Percentiles rank a stretch among this genome's conserved stretches.
These are phyloP conservation scores for Drosophila buzzatii DNA, from an alignment of 2,888 invertebrate genomes.

Conservation along the genomic window DNA sequence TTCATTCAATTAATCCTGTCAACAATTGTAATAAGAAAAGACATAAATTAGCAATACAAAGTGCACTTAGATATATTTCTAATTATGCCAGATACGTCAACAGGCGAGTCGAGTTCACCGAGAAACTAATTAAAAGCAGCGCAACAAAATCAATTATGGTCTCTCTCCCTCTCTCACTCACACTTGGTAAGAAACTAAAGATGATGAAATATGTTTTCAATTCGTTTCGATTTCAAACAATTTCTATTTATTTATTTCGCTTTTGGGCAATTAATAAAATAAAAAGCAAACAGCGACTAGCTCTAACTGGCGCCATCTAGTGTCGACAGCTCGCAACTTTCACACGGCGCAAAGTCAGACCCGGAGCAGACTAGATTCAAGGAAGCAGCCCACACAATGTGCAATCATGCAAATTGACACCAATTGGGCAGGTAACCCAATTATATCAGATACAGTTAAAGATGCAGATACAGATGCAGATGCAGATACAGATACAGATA, in stretches of 20 bases:
- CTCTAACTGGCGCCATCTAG: conserved; percentile 24
- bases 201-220: conserved; percentile 11
- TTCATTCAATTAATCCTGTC: background rate
- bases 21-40: conserved; percentile 11
- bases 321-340: background rate
- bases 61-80: conserved; percentile 25
- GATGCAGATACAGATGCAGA: background rate
- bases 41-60: conserved; percentile 3
- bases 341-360: background rate
- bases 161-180: background rate
- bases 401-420: conserved; percentile 34
- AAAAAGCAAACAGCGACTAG: conserved; percentile 6
- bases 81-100: conserved; percentile 35
- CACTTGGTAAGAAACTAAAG: background rate
- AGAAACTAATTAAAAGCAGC: conserved; percentile 51
- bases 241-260: background rate
- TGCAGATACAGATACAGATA: background rate
- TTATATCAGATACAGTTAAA: conserved; percentile 20
- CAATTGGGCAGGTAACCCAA: conserved; percentile 51
- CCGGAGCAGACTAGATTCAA: background rate
- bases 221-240: conserved; percentile 4
- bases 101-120: conserved; percentile 18
- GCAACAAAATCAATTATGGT: conserved; percentile 21
- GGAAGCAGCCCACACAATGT: conserved; percentile 21
- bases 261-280: conserved; percentile 18